Conservation (phyloP, 1,140 invertebrate genomes). For the Lepidurus arcticus region DNA sequence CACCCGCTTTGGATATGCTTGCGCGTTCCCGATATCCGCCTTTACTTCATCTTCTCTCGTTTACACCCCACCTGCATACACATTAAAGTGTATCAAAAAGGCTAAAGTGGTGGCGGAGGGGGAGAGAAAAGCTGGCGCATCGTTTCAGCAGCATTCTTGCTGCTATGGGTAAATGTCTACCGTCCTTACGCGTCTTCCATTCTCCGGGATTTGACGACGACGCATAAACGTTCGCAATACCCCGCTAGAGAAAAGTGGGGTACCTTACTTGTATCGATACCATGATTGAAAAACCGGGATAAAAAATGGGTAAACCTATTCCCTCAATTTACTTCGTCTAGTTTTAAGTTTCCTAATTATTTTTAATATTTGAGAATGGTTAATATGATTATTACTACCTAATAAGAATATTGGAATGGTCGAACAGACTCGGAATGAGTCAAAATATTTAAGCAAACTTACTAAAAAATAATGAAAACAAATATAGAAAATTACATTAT, state of each 20-base stretch:
- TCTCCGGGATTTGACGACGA: background rate
- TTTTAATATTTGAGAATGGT: too few species aligned
- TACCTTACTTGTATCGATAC: too few species aligned
- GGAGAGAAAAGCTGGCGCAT: background rate
- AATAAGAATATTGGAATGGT: too few species aligned
- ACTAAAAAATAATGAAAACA: too few species aligned
- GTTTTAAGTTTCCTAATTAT: too few species aligned
- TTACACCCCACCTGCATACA: slow-evolving; percentile 12
- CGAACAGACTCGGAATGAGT: too few species aligned
- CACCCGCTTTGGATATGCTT: background rate
- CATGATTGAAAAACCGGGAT: too few species aligned
- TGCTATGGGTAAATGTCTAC: background rate
- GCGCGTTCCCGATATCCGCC: background rate
- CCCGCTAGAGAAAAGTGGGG: background rate
- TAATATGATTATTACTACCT: too few species aligned
- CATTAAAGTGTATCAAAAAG: slow-evolving; percentile 4
- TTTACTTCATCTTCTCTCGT: background rate
- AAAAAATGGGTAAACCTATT: too few species aligned
- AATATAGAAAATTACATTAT: too few species aligned
- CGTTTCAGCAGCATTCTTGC: background rate
- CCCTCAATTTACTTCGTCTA: too few species aligned
- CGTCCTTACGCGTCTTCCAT: background rate
- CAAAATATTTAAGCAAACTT: too few species aligned
- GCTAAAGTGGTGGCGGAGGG: background rate
- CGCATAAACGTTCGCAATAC: background rate